Evolutionary conservation across 2,888 invertebrate genomes (phyloP), one percentile per base, ranked within the genome.

Genomic region (Agrotis clavis): DNA sequence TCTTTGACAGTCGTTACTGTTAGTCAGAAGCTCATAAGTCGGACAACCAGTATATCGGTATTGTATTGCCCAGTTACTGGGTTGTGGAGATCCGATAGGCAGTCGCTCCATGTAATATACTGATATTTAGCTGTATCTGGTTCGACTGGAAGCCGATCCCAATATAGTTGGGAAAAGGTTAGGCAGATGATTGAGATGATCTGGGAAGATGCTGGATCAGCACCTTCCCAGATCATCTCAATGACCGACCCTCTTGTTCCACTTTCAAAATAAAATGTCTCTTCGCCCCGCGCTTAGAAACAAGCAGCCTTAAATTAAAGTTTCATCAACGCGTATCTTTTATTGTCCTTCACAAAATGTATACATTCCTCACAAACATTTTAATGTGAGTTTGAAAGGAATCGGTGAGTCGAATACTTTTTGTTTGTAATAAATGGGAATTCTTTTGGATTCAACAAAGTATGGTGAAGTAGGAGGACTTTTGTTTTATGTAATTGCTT

Each of bases 371-470:
- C 13, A 30, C 50, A 77, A 65, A 81, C 69, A 25, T 69, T 69
- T 69, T 57, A 65, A 76, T 65, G 50, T 16, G 60, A 65, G 18
- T 61, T 75, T 56, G 71, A 79, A 81, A 77, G 54, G 63, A 60
- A 61, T 51, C 56, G 45, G 19, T 67, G 54, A 70, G 30, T 47
- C n/a, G 62, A 67, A 71, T 25, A 18, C 48, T 71, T n/a, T 6
- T 13, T 16, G 21, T 57, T 69, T 63, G 45, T 64, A 57, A 71
- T 41, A 35, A 64, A 54, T 48, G 51, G n/a, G 14, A 53, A 64
- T 61, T 60, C 30, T 53, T 71, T 30, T 48, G 4, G 4, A 60
- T 70, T 51, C 4, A 19, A 81, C 62, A 59, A 66, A 53, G 51
- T 48, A 56, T 7, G 11, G 3, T 3, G 19, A 48, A 75, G 35